Evolutionary conservation across 2,113 vertebrate genomes (phyloP), one percentile per base, ranked within the genome.

Genomic region (Kryptolebias marmoratus): DNA sequence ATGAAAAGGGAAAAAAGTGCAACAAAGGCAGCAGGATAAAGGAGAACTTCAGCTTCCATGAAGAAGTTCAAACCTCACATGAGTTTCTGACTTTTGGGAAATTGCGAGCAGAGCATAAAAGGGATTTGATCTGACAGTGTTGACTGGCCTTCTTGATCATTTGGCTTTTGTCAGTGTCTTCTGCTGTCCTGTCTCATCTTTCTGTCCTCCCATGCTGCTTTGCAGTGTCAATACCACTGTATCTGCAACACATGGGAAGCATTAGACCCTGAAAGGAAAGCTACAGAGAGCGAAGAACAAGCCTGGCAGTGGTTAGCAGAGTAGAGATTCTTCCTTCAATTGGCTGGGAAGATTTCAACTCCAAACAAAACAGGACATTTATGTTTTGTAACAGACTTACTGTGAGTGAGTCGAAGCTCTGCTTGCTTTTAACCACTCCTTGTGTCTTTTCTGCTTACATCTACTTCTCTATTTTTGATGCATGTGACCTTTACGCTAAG

Each of bases 231-330:
- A 32, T 66, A 70, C 74, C 77, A 73, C 72, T 57, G 49, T 87
- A 60, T 69, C 64, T 66, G 66, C 56, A 27, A 77, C 90, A 90
- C 79, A 75, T 92, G 91, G 91, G 79, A 91, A 84, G 64, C 66
- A 90, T 92, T 90, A 89, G 60, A 75, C 48, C 85, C 60, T 58
- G 57, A 63, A 81, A 87, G 71, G 12, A 87, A 89, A 75, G 84
- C 79, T 64, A 22, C 39, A 71, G 27, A 80, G 81, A 79, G 75
- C 59, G 39, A 49, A 65, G 78, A 78, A 68, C 58, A 72, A 75
- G 75, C 70, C 79, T 88, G 88, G 85, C 55, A 86, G 65, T 74
- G 31, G 82, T 90, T 91, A 82, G 79, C 73, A 83, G 53, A 5
- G 63, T 18, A 61, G 53, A 86, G 78, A 86, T 63, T 75, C 50